phyloP scores from a whole-genome alignment of 2,797 vertebrate genomes.

The Sebastes iracundus region DNA sequence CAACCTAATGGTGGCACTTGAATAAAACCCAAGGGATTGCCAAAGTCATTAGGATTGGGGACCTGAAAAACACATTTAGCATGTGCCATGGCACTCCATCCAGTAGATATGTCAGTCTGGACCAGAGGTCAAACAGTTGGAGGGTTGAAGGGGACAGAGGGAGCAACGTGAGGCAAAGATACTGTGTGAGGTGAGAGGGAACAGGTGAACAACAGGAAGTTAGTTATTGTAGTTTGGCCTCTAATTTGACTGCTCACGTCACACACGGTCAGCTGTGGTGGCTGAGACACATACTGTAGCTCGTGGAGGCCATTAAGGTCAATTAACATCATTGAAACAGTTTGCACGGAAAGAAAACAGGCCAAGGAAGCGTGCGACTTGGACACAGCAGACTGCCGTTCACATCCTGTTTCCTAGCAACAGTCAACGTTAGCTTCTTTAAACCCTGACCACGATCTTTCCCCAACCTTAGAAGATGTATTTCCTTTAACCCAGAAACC shows the following conservation, averaged over 20 bases:
- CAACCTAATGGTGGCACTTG: not conserved
- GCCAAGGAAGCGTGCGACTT: not conserved
- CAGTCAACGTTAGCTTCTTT: not conserved
- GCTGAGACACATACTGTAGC: not conserved
- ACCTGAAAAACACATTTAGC: not conserved
- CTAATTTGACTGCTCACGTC: too few relatives aligned
- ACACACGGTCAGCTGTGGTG: not conserved
- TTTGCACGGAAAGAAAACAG: not conserved
- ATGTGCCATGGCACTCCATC: not conserved
- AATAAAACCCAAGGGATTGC: not conserved
- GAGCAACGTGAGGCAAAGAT: not conserved
- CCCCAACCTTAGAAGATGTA: not conserved
- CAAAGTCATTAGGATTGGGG: not conserved
- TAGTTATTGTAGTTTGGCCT: not conserved
- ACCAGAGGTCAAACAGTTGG: not conserved
- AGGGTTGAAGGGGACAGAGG: not conserved
- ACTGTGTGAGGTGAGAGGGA: not conserved
- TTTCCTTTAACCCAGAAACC: not conserved
- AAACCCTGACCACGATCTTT: not conserved
- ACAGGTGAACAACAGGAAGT: not conserved
- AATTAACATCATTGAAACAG: not conserved
- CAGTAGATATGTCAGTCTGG: not conserved
- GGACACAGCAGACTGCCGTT: not conserved
- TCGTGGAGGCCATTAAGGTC: not conserved
- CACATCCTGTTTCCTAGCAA: slow-evolving; percentile 9